Evolutionary conservation across 1,140 invertebrate species (phyloP).

Genomic region (Musca vetustissima): DNA sequence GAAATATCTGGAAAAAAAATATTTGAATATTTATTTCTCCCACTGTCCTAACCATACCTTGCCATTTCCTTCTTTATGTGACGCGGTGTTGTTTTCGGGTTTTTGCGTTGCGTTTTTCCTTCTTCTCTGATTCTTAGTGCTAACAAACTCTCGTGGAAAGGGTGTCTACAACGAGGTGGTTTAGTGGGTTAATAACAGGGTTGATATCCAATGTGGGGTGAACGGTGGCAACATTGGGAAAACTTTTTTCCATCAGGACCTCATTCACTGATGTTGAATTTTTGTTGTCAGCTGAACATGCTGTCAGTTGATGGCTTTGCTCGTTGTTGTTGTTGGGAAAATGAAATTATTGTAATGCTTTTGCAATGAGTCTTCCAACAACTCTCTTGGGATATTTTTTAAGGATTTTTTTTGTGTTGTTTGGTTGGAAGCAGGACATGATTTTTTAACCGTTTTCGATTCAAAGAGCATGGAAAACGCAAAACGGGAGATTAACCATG

Average conservation of each 20-base stretch:
- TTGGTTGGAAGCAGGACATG: conserved; percentile 17
- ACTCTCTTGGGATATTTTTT: conserved; percentile 25
- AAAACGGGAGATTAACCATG: too few relatives aligned
- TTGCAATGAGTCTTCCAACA: conserved; percentile 28
- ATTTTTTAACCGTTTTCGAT: conserved; percentile 12
- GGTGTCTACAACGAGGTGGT: neutral
- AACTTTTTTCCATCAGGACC: neutral
- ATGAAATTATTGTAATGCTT: conserved; percentile 29
- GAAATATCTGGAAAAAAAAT: too few relatives aligned
- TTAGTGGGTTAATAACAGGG: conserved; percentile 22
- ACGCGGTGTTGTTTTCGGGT: too few relatives aligned
- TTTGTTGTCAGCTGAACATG: neutral
- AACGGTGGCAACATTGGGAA: neutral
- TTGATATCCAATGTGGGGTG: neutral
- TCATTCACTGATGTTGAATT: neutral
- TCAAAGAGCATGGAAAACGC: too few relatives aligned
- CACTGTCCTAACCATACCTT: too few relatives aligned
- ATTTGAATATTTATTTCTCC: too few relatives aligned
- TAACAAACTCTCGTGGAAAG: neutral
- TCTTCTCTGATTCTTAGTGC: too few relatives aligned
- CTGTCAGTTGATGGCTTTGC: neutral
- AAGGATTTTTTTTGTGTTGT: too few relatives aligned
- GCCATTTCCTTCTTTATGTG: too few relatives aligned
- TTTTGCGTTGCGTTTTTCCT: too few relatives aligned
- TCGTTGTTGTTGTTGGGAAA: conserved; percentile 3